Percentiles rank a stretch among this genome's conserved stretches.
phyloP scores from a whole-genome alignment of 2,888 invertebrate species.

The Sepioteuthis lessoniana region DNA sequence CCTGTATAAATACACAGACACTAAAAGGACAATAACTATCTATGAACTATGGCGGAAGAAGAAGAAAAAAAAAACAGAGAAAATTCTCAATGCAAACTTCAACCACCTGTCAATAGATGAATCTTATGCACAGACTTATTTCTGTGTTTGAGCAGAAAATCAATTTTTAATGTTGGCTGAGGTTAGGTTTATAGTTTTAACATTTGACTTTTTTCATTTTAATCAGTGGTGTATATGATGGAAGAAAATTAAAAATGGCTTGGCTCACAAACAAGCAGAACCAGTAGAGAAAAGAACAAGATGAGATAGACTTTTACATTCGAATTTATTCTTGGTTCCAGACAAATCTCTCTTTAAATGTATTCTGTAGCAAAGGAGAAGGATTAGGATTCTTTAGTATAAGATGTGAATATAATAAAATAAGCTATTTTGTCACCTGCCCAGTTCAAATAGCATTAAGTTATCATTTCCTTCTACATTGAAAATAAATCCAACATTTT shows the following conservation, averaged over 20 bases:
- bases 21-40: neutral
- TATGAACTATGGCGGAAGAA: neutral
- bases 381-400: neutral
- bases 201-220: neutral
- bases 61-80: neutral
- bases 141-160: conserved; percentile 25
- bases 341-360: conserved; percentile 16
- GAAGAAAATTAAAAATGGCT: neutral
- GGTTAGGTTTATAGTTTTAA: conserved; percentile 20
- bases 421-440: conserved; percentile 2
- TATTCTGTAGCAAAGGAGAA: neutral
- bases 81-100: neutral
- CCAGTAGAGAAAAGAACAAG: neutral
- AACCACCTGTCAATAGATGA: neutral
- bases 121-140: conserved; percentile 21
- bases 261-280: conserved; percentile 8
- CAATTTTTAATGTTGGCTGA: conserved; percentile 33
- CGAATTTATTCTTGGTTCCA: neutral
- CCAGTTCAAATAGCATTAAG: neutral
- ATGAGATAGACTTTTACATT: neutral
- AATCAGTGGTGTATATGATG: neutral
- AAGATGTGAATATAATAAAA: neutral
- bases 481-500: neutral
- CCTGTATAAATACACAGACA: neutral
- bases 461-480: neutral